Percentiles rank a stretch among this genome's conserved stretches.
Conservation (phyloP, 2,888 invertebrate species). For the Esperia sulphurella region DNA sequence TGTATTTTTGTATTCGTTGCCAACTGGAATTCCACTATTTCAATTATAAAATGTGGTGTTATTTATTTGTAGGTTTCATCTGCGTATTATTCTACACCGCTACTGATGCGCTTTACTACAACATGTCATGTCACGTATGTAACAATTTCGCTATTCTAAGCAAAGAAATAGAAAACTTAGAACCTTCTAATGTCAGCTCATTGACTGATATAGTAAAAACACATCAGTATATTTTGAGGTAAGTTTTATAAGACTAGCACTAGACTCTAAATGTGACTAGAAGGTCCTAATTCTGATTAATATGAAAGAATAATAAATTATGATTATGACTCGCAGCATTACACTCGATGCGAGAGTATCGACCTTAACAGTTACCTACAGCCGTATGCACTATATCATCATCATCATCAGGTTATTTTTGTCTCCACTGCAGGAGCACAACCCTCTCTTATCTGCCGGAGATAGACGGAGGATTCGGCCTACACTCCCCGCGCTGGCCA, state of each 20-base stretch:
- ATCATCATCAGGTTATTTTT: too few species aligned
- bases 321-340: too few species aligned
- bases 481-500: too few species aligned
- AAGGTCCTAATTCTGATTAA: too few species aligned
- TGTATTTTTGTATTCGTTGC: not conserved
- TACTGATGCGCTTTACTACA: conserved; percentile 51
- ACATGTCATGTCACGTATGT: conserved; percentile 55
- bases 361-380: too few species aligned
- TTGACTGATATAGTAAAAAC: conserved; percentile 41
- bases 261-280: too few species aligned
- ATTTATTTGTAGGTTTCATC: conserved; percentile 39
- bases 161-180: conserved; percentile 35
- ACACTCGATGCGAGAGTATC: too few species aligned
- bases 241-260: conserved; percentile 19
- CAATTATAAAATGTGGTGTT: not conserved
- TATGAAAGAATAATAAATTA: too few species aligned
- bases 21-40: not conserved
- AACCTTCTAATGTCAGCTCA: conserved; percentile 19
- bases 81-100: conserved; percentile 51
- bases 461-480: too few species aligned
- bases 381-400: too few species aligned
- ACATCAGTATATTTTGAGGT: conserved; percentile 60
- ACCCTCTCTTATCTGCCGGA: too few species aligned
- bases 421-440: too few species aligned
- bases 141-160: conserved; percentile 48